These are phyloP conservation scores for Venustoraphidia nigricollis DNA, from an alignment of 2,888 invertebrate genomes.

Conservation along the genomic window DNA sequence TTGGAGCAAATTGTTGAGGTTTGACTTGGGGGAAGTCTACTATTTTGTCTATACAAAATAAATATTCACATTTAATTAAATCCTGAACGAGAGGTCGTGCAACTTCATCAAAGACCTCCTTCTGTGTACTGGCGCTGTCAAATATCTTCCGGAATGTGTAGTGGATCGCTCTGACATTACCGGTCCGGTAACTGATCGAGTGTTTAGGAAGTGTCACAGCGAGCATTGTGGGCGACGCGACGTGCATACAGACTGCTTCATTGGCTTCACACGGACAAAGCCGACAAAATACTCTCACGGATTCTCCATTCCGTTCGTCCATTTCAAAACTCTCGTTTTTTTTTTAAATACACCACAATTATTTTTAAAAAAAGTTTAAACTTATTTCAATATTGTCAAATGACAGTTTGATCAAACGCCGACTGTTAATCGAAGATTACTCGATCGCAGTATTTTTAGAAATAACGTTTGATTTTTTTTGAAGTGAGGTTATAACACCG, in stretches of 20 bases:
- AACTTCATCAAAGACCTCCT: slow-evolving; percentile 68
- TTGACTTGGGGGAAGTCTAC: too few species aligned
- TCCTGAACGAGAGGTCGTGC: slow-evolving; percentile 77
- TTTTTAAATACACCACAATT: too few species aligned
- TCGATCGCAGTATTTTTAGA: too few species aligned
- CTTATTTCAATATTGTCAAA: too few species aligned
- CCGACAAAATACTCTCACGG: slow-evolving; percentile 81
- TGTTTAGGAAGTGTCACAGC: slow-evolving; percentile 49
- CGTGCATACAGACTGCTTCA: slow-evolving; percentile 50
- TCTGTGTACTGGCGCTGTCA: slow-evolving; percentile 61
- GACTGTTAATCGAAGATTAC: too few species aligned
- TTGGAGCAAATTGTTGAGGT: too few species aligned
- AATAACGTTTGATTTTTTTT: too few species aligned
- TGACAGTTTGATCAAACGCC: too few species aligned
- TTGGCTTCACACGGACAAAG: slow-evolving; percentile 60
- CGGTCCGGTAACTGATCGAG: slow-evolving; percentile 40
- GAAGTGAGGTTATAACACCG: too few species aligned
- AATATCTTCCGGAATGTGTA: slow-evolving; percentile 78
- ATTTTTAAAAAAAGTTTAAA: too few species aligned
- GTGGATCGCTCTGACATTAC: slow-evolving; percentile 49
- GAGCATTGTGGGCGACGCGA: slow-evolving; percentile 51
- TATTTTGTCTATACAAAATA: too few species aligned
- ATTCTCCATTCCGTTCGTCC: slow-evolving; percentile 30
- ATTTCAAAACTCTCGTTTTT: too few species aligned
- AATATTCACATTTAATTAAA: slow-evolving; percentile 33